Evolutionary conservation across 1,140 invertebrate species (phyloP), one percentile per base, ranked within the genome.

Genomic region (Drosophila pectinifera): DNA sequence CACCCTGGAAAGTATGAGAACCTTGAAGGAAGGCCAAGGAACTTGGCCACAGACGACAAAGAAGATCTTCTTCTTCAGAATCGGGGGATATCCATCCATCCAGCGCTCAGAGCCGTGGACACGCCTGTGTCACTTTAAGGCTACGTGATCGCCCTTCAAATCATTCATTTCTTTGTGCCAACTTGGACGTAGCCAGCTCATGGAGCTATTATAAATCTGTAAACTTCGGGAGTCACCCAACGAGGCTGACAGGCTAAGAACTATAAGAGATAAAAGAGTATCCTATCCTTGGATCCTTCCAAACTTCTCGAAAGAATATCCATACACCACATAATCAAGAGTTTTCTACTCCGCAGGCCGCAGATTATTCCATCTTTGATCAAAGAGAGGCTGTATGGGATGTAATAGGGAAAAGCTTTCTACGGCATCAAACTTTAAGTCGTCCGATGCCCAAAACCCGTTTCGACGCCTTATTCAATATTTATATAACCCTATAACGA

Each of bases 401-500:
- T 51, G 48, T 36, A 34, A 51, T 51, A 48, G 22, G 26, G 24
- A 46, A 28, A 20, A 57, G 61, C 64, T 68, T 68, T 68, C 64
- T 68, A 65, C 45, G 36, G 14, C 45, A 26, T 3, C 58, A 31
- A 16, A 62, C 58, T 51, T n/a, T 8, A 31, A 22, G 16, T 42
- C 58, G 22, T 41, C 53, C 48, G 48, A 53, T 38, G 10, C n/a
- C 28, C 22, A 22, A 36, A 68, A 51, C 61, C 28, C 13, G 59
- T 65, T 68, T 42, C 28, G 26, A 42, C 28, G 7, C 5, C 59
- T 34, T 39, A 26, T 68, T 24, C 36, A 41, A 28, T 65, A 31
- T 68, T 68, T 68, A 68, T 68, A 63, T 68, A 68, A 68, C 43
- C 39, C 61, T 22, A 31, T 7, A 24, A 36, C 39, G 16, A 20